These are phyloP conservation scores for Microhierax caerulescens DNA, from an alignment of 2,797 vertebrate species.

Conservation along the genomic window DNA sequence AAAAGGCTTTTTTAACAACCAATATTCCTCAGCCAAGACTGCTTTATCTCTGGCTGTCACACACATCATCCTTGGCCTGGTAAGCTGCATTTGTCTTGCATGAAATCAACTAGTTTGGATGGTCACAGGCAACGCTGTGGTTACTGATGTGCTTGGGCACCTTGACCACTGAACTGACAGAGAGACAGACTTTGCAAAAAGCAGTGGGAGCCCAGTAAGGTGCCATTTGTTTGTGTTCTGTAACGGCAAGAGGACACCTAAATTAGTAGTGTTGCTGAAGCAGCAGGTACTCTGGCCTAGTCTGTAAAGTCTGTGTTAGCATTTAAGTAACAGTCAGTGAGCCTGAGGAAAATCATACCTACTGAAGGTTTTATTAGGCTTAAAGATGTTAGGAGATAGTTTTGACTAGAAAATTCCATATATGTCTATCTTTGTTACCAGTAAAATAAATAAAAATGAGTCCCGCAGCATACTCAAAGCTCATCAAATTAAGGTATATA, in stretches of 20 bases:
- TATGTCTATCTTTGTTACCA: neutral
- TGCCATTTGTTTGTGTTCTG: neutral
- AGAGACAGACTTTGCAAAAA: neutral
- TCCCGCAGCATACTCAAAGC: neutral
- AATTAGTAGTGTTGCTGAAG: rapidly evolving
- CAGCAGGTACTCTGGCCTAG: neutral
- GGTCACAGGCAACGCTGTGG: neutral
- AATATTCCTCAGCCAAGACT: neutral
- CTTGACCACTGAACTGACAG: neutral
- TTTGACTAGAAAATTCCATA: neutral
- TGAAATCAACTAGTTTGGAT: neutral
- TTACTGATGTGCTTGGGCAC: neutral
- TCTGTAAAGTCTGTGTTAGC: neutral
- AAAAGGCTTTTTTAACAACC: neutral
- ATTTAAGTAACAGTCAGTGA: neutral
- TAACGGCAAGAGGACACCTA: rapidly evolving
- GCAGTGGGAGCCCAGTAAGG: neutral
- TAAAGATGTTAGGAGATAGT: neutral
- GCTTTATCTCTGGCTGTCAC: neutral
- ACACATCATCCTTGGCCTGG: neutral
- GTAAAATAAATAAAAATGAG: neutral
- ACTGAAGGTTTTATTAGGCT: neutral
- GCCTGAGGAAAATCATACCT: neutral
- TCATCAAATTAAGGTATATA: neutral
- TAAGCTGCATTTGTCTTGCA: neutral